Evolutionary conservation across 2,797 vertebrate species (phyloP), one percentile per base, ranked within the genome.

Genomic region (Poecilia gillii): DNA sequence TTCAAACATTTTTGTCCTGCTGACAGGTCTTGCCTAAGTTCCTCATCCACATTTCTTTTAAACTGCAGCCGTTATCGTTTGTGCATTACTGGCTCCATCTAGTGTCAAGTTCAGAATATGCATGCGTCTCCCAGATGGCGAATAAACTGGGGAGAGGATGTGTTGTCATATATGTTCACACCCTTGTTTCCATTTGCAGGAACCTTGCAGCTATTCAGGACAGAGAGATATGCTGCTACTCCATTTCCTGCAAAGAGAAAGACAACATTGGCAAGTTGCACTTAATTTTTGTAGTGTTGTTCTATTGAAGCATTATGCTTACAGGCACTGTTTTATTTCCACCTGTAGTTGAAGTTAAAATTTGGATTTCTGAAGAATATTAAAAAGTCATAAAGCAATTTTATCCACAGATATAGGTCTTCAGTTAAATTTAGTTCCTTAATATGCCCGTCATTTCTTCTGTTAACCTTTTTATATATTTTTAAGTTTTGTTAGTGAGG

Each of bases 181-280:
- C 74, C 82, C 79, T 55, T 73, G 87, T 83, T 76, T 7, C 13
- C 41, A 4, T 75, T 80, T 72, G 31, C 84, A 97, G 96, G 96
- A 96, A 97, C 88, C 93, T 97, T 91, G 95, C 96, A 88, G 97
- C 97, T 87, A 96, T 97, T 95, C 96, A 97, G 92, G 97, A 98
- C 95, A 95, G 96, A 89, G 95, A 97, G 94, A 97, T 97, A 74
- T 96, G 95, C 93, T 97, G 95, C 93, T 97, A 97, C 92, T 96
- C 98, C 70, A 98, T 99, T 97, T 99, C 99, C 87, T 99, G 99
- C 97, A 99, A 99, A 98, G 99, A 99, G 91, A 97, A 97, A 94
- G 96, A 98, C 95, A 97, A 97, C 92, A 97, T 96, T 66, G 96
- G 96, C 96, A 95, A 96, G 95, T 84, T 78, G 33, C 25, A 43